Evolutionary conservation across 2,797 vertebrate species (phyloP), one percentile per base, ranked within the genome.

Genomic region (Anabacerthia variegaticeps): DNA sequence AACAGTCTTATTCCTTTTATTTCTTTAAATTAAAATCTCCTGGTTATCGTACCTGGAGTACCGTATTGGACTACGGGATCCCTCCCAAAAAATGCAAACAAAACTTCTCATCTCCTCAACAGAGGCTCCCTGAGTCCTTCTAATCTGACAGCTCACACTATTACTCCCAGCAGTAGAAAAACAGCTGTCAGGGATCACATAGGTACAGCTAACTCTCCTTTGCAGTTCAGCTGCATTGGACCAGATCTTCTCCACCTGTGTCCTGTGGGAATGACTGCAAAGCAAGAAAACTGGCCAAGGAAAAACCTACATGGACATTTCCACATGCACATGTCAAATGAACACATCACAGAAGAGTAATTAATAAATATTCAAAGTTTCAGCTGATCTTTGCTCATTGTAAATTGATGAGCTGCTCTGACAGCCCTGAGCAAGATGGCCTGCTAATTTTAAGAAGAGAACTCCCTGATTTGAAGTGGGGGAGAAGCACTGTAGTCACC

Each of bases 1-100:
- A 89, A 85, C 52, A 39, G 63, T 71, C 77, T 76, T 94, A 56
- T 39, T 85, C 49, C 62, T 91, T 88, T 62, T 74, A 82, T 89
- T 94, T 92, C 82, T 93, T 92, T 69, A 95, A 92, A 90, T 95
- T 90, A 84, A 88, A 90, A 75, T 78, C 36, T 93, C 43, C 39
- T 59, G 19, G 46, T 72, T 95, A 72, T 84, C 86, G 36, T 84
- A 90, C 66, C 73, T 91, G 4, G 2, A 86, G 27, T 81, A 48
- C 16, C 0, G 0, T 62, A 65, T 59, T 59, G 73, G 71, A 84
- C 88, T 76, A 72, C 56, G 32, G 28, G n/a, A 78, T 76, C 5
- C 28, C 51, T 71, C 66, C 36, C 16, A 3, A 17, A 74, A 93
- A 74, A 72, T 46, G 12, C 20, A 75, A 65, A 78, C 83, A 75